phyloP scores from a whole-genome alignment of 1,140 invertebrate genomes.

The Drosophila orena region DNA sequence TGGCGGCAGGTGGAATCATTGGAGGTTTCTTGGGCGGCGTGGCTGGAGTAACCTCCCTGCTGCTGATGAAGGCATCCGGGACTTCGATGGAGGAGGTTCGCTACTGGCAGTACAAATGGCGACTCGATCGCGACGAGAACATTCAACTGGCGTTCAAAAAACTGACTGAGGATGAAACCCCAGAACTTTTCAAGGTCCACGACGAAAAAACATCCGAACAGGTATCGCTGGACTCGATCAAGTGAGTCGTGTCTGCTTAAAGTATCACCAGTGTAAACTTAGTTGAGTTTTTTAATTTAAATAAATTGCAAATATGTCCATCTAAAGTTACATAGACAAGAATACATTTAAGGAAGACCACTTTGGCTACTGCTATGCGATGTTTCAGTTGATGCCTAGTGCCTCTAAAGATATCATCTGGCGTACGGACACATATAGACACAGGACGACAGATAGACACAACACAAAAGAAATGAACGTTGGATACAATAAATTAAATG shows the following conservation, averaged over 20 bases:
- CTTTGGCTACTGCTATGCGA: slow-evolving; percentile 66
- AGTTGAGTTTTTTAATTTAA: slow-evolving; percentile 69
- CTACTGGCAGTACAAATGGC: slow-evolving; percentile 86
- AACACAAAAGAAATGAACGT: slow-evolving; percentile 26
- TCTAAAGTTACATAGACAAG: slow-evolving; percentile 50
- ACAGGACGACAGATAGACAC: slow-evolving; percentile 47
- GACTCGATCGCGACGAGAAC: slow-evolving; percentile 72
- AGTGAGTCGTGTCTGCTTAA: slow-evolving; percentile 25
- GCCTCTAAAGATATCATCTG: slow-evolving; percentile 45
- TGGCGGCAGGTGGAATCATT: slow-evolving; percentile 87
- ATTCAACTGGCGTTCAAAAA: slow-evolving; percentile 74
- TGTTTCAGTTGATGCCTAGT: slow-evolving; percentile 57
- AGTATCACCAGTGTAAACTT: slow-evolving; percentile 8
- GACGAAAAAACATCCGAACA: slow-evolving; percentile 58
- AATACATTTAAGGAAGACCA: slow-evolving; percentile 69
- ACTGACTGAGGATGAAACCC: slow-evolving; percentile 43
- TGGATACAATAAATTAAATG: slow-evolving; percentile 71
- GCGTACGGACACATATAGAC: slow-evolving; percentile 32
- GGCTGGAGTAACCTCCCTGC: slow-evolving; percentile 85
- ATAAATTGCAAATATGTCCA: slow-evolving; percentile 81
- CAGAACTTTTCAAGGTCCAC: slow-evolving; percentile 64
- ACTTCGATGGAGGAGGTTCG: slow-evolving; percentile 86
- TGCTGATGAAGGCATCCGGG: slow-evolving; percentile 86
- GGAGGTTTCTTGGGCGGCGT: slow-evolving; percentile 86
- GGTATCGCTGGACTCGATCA: slow-evolving; percentile 65